phyloP scores from a whole-genome alignment of 2,888 invertebrate species.

The Acleris holmiana region DNA sequence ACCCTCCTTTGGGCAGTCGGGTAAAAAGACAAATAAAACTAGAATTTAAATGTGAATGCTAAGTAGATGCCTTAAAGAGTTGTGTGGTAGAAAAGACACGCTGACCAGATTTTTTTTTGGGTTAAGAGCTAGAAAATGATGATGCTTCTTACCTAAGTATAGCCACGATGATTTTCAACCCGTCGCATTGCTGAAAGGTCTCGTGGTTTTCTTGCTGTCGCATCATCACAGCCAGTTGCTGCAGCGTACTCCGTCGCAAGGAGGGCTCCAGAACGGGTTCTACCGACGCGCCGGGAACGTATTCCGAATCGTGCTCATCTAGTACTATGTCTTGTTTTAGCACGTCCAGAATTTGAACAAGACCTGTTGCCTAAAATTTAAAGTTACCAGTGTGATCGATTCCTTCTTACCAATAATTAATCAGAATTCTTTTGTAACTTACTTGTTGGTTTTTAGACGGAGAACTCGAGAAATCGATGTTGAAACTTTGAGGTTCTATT shows the following conservation, averaged over 20 bases:
- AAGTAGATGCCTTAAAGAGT: too few relatives aligned
- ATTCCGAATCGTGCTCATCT: constrained; percentile 59
- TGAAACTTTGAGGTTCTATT: constrained; percentile 68
- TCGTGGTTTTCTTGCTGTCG: constrained; percentile 86
- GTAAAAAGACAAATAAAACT: too few relatives aligned
- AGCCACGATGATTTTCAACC: constrained; percentile 76
- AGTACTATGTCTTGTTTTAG: constrained; percentile 72
- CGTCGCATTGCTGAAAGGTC: constrained; percentile 83
- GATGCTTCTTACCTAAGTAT: constrained; percentile 59
- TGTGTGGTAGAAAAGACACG: too few relatives aligned
- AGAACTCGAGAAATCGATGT: constrained; percentile 63
- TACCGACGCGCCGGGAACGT: constrained; percentile 44
- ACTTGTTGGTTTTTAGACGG: constrained; percentile 65
- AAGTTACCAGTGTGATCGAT: not conserved
- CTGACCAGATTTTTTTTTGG: too few relatives aligned
- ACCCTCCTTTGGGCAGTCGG: too few relatives aligned
- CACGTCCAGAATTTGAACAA: constrained; percentile 73
- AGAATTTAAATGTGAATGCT: too few relatives aligned
- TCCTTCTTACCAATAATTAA: too few relatives aligned
- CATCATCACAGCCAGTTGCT: constrained; percentile 87
- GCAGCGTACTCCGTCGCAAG: constrained; percentile 87
- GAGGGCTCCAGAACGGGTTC: constrained; percentile 84
- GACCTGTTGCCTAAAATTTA: constrained; percentile 61
- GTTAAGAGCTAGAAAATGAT: too few relatives aligned
- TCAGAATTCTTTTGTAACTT: constrained; percentile 2